Base-by-base conservation (phyloP, 2,888 invertebrate genomes). In the Ectemnius lituratus region DNA sequence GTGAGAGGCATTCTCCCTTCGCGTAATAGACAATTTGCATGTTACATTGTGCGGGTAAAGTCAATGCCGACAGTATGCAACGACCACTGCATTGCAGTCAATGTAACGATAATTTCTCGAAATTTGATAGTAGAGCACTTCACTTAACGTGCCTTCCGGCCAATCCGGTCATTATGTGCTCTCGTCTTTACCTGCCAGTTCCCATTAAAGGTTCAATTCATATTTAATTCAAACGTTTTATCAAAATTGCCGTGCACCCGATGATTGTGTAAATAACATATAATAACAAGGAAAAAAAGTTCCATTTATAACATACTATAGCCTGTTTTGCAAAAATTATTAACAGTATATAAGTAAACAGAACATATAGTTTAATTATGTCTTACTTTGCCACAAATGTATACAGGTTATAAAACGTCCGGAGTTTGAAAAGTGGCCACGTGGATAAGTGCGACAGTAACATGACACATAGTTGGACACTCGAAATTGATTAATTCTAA, bases 11-110 rank as follows among this genome's bases (percentile, higher is more conserved):
- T 14, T 60, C 68, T 45, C n/a, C 58, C 57, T 69, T 71, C 67
- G 63, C 45, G 46, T 73, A 76, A 77, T 76, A 76, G 69, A 77
- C 66, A 77, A 76, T 77, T 76, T 76, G 61, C 67, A 58, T 57
- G 60, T 60, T 59, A 56, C 57, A 20, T 18, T 52, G 28, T 20
- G 52, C 47, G n/a, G 67, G 61, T 64, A 77, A 76, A 76, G 62
- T 67, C 49, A 27, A 28, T 13, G 59, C 23, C 23, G 56, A 67
- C 60, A 70, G 64, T 67, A 70, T 66, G 63, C 62, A 13, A 5
- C 16, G 52, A 13, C n/a, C 52, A 16, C 16, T 13, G 56, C 64
- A 64, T 62, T 57, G 28, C 67, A 49, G 76, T 69, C 74, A 70
- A 70, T 56, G 67, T 59, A 68, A 69, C 62, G 63, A 67, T 58